phyloP scores from a whole-genome alignment of 2,888 invertebrate genomes.

The Lithophane ornitopus region DNA sequence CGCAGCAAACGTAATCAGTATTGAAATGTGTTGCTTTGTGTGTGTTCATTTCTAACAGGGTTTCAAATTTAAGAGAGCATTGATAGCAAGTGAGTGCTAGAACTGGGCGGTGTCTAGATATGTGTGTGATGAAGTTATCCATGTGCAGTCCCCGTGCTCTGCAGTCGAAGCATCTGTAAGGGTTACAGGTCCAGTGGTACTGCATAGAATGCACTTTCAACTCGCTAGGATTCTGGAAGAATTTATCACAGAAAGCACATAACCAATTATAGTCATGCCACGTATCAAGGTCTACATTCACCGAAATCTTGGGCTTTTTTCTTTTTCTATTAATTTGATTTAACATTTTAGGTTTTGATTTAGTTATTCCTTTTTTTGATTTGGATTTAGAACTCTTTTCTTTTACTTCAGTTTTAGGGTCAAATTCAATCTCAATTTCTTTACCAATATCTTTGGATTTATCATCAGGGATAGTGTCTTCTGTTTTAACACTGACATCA shows the following conservation, averaged over 20 bases:
- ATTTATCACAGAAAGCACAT: conserved; percentile 26
- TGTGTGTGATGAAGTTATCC: conserved; percentile 32
- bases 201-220: conserved; percentile 47
- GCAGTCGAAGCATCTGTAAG: conserved; percentile 44
- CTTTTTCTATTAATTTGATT: background rate
- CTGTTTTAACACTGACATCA: background rate
- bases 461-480: background rate
- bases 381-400: background rate
- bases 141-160: conserved; percentile 6
- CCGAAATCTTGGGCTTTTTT: conserved; percentile 10
- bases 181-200: conserved; percentile 37
- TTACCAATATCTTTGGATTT: background rate
- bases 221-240: conserved; percentile 14
- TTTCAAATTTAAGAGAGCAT: conserved; percentile 13
- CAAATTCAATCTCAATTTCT: conserved; percentile 1
- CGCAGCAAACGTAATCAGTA: conserved; percentile 11
- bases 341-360: background rate
- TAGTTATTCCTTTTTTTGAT: background rate
- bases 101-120: conserved; percentile 21
- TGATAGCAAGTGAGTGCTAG: conserved; percentile 21
- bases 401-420: background rate
- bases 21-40: conserved; percentile 29
- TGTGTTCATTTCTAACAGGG: conserved; percentile 13
- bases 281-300: conserved; percentile 1
- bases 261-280: conserved; percentile 38